Evolutionary conservation across 2,797 vertebrate species (phyloP), one percentile per base, ranked within the genome.

Genomic region (Arrhamphus sclerolepis): DNA sequence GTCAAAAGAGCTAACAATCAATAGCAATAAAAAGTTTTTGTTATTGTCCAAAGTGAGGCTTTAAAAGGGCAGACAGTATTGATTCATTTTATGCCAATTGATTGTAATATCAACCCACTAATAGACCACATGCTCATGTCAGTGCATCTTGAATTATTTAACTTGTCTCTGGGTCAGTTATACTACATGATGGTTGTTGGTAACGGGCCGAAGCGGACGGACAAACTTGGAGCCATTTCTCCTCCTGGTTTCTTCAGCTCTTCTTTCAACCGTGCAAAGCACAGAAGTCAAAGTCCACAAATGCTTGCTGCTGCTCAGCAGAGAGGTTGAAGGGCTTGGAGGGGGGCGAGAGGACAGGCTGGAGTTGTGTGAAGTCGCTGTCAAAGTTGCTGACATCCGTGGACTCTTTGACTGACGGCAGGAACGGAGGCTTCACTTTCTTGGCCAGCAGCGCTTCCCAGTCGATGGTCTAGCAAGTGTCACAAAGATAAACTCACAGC

Each of bases 211-310:
- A 8, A 7, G 46, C 6, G 19, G 19, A 46, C 24, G 14, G 29
- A 46, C 46, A 29, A 29, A 51, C 34, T 5, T 6, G 31, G 29
- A 21, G 28, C 4, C 39, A 1, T 17, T 50, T 60, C 67, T 18
- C 54, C 5, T 69, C 71, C 62, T 10, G 50, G 51, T 66, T n/a
- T n/a, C 46, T 6, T 29, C 18, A 1, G 31, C 19, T 20, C 21
- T 0, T 43, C 26, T 18, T 21, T 89, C 70, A 88, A 6, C 87
- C 84, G 0, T 84, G 81, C 76, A 88, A 11, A 9, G 94, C 92
- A 51, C 95, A 92, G 48, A 95, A 97, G 84, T 98, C 96, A 17
- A 98, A 97, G 86, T 94, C 94, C 8, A 79, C 90, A 69, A 98
- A 98, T 43, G 89, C 80, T 1, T 89, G 82, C 84, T 98, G 96